Conservation (phyloP, 2,113 vertebrate genomes). For the Oenanthe oenanthe region DNA sequence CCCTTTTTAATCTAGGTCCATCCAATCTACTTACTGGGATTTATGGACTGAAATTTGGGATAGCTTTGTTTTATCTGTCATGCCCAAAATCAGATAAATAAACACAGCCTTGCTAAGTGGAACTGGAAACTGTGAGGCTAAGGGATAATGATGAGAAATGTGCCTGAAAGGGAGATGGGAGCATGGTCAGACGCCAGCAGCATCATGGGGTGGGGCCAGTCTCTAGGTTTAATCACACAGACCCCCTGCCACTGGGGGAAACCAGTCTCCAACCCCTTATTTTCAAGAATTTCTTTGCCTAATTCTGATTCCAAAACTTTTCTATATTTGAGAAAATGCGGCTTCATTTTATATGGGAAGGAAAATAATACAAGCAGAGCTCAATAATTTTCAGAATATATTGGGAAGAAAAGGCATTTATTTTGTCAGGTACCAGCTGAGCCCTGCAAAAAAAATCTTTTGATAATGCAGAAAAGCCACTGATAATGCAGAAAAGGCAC, state of each 20-base stretch:
- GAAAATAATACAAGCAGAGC: background rate
- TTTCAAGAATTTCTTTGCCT: background rate
- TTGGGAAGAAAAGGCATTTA: background rate
- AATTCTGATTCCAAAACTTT: background rate
- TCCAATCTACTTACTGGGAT: background rate
- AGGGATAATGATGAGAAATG: background rate
- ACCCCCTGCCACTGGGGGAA: background rate
- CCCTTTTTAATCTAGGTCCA: background rate
- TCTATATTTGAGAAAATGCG: background rate
- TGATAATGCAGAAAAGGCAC: background rate
- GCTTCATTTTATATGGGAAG: background rate
- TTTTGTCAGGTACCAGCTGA: background rate
- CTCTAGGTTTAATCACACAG: accelerated
- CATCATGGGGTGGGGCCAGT: accelerated
- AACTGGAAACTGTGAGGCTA: background rate
- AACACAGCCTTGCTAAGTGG: background rate
- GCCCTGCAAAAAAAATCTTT: background rate
- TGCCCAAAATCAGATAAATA: background rate
- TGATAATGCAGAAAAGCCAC: background rate
- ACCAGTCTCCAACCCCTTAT: accelerated
- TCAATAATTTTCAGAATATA: background rate
- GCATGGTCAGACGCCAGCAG: background rate
- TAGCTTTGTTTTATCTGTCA: background rate
- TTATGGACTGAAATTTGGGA: background rate
- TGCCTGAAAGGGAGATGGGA: background rate